These are phyloP conservation scores for Fregetta grallaria DNA, from an alignment of 2,113 vertebrate species.

Conservation along the genomic window DNA sequence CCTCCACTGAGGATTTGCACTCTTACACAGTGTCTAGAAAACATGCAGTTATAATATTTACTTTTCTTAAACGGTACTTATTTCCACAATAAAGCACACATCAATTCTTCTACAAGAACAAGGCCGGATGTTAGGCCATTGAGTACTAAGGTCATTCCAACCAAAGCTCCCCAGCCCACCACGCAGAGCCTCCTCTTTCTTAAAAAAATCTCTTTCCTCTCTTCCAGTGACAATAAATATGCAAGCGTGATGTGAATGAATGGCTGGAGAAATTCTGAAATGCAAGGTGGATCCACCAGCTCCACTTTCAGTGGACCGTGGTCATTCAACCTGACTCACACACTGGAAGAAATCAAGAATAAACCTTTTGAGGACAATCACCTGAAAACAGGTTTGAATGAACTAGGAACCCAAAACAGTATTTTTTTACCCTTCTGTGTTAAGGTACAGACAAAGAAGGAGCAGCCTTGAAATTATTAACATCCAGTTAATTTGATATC, in stretches of 20 bases:
- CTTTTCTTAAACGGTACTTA: constrained; percentile 66
- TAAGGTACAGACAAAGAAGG: neutral
- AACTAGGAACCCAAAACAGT: neutral
- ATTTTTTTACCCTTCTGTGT: neutral
- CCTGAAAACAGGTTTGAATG: neutral
- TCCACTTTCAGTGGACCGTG: neutral
- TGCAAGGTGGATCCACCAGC: neutral
- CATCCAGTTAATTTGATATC: neutral
- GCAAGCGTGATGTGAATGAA: neutral
- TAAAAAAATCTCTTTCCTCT: neutral
- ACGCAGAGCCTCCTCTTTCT: neutral
- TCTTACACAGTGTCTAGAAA: constrained; percentile 92
- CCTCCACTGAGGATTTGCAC: constrained; percentile 95
- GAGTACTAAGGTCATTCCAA: neutral
- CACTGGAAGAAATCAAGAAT: neutral
- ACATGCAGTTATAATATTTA: constrained; percentile 79
- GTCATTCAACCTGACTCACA: neutral
- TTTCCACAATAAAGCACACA: constrained; percentile 59
- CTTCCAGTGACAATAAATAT: neutral
- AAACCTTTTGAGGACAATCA: neutral
- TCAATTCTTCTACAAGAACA: constrained; percentile 35
- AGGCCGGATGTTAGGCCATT: neutral
- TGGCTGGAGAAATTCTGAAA: neutral
- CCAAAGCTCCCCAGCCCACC: neutral
- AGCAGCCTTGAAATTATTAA: neutral